These are phyloP conservation scores for Bombus fervidus DNA, from an alignment of 1,140 invertebrate genomes.

Conservation along the genomic window DNA sequence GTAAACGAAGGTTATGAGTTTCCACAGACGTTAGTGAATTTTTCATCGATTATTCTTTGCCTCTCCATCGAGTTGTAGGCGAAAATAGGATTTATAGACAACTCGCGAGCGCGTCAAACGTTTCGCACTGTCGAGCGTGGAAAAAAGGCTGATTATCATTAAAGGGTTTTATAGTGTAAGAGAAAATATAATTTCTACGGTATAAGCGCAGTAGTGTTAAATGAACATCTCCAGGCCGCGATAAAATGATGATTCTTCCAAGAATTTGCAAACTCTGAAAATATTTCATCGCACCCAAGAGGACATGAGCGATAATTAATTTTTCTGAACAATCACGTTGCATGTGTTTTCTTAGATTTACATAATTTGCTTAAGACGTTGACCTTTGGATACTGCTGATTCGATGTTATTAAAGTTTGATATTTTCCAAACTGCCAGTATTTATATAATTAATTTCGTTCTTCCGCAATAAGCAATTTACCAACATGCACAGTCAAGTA, in stretches of 20 bases:
- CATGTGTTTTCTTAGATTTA: background rate
- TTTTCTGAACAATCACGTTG: background rate
- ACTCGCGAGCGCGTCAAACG: no score
- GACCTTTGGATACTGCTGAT: background rate
- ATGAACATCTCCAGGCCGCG: background rate
- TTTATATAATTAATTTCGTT: background rate
- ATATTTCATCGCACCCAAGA: background rate
- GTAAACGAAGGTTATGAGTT: background rate
- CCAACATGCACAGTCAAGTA: background rate
- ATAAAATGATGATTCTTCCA: background rate
- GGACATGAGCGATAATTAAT: background rate
- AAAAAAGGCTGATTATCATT: background rate
- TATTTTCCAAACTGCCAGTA: background rate
- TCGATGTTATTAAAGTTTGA: background rate
- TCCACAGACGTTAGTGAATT: background rate
- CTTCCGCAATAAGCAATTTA: background rate
- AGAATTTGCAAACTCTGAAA: background rate
- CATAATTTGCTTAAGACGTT: no score
- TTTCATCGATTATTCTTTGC: background rate
- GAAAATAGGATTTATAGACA: background rate
- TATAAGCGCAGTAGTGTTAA: background rate
- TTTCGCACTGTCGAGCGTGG: background rate
- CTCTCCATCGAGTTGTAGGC: background rate
- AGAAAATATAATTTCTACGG: background rate
- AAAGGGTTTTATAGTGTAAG: background rate